phyloP scores from a whole-genome alignment of 1,140 invertebrate species.

The Lasioglossum baleicum region DNA sequence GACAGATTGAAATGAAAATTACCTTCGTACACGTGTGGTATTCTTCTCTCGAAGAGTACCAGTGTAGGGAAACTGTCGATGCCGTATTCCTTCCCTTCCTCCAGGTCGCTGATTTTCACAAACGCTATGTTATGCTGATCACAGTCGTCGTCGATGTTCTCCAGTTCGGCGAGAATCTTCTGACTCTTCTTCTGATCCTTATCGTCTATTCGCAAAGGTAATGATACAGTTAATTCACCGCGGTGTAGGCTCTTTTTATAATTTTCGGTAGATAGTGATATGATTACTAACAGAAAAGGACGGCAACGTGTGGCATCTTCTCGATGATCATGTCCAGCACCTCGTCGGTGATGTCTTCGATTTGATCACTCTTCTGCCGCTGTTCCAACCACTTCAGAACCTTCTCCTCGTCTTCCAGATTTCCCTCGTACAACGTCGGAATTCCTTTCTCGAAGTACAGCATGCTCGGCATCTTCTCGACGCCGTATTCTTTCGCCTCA shows the following conservation, averaged over 20 bases:
- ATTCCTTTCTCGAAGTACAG: slow-evolving; percentile 96
- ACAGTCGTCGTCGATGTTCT: slow-evolving; percentile 97
- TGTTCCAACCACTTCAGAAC: slow-evolving; percentile 93
- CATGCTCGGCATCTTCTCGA: slow-evolving; percentile 91
- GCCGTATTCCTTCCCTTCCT: slow-evolving; percentile 94
- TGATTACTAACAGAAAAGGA: slow-evolving; percentile 90
- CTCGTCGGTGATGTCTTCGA: slow-evolving; percentile 96
- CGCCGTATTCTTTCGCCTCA: slow-evolving; percentile 94
- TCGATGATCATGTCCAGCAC: slow-evolving; percentile 95
- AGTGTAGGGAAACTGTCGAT: slow-evolving; percentile 90
- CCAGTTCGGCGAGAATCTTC: slow-evolving; percentile 91
- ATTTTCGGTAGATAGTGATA: background rate
- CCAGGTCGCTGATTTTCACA: slow-evolving; percentile 94
- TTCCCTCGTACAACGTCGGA: slow-evolving; percentile 92
- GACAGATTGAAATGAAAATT: slow-evolving; percentile 10
- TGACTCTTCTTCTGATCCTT: slow-evolving; percentile 95
- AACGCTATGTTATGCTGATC: slow-evolving; percentile 95
- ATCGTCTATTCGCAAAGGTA: slow-evolving; percentile 84
- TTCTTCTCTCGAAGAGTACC: slow-evolving; percentile 92
- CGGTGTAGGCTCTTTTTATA: too few relatives aligned
- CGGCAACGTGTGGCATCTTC: slow-evolving; percentile 93
- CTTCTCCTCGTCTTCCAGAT: slow-evolving; percentile 94
- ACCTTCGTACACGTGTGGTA: slow-evolving; percentile 94
- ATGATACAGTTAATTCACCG: background rate
- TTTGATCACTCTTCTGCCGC: slow-evolving; percentile 93